Percentiles rank a stretch among this genome's conserved stretches.
phyloP scores from a whole-genome alignment of 35 echinoderm and acorn worm genomes.

The Holothuria glaberrima region DNA sequence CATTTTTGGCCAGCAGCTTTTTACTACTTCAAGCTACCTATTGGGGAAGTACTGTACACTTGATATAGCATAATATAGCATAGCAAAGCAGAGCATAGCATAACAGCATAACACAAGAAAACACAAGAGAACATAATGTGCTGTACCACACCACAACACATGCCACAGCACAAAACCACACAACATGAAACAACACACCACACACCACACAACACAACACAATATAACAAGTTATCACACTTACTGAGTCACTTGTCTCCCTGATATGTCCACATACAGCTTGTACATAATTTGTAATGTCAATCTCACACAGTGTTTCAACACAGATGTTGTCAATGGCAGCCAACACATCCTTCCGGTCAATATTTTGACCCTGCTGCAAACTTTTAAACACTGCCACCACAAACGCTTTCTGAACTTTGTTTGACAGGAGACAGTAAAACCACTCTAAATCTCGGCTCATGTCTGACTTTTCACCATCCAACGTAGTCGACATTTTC shows the following conservation, averaged over 20 bases:
- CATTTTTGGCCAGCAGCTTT: no score
- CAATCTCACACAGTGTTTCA: conserved; percentile 87
- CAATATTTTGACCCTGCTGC: conserved; percentile 71
- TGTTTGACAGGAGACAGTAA: conserved; percentile 52
- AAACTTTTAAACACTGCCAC: conserved; percentile 87
- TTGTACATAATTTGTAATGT: conserved; percentile 88
- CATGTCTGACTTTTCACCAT: conserved; percentile 32
- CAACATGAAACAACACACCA: no score
- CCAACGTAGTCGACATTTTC: neutral
- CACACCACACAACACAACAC: no score
- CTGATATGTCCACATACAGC: conserved; percentile 90
- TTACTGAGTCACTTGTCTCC: conserved; percentile 72
- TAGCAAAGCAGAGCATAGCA: no score
- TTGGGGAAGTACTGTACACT: no score
- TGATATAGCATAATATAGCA: no score
- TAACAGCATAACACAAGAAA: no score
- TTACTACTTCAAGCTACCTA: no score
- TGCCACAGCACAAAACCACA: no score
- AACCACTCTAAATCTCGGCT: conserved; percentile 77
- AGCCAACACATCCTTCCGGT: conserved; percentile 70
- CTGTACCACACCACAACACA: no score
- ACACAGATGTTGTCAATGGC: conserved; percentile 87
- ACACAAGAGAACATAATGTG: no score
- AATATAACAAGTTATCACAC: neutral
- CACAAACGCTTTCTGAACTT: conserved; percentile 84